Evolutionary conservation across 2,797 vertebrate species (phyloP).

Genomic region (Limnodromus scolopaceus): DNA sequence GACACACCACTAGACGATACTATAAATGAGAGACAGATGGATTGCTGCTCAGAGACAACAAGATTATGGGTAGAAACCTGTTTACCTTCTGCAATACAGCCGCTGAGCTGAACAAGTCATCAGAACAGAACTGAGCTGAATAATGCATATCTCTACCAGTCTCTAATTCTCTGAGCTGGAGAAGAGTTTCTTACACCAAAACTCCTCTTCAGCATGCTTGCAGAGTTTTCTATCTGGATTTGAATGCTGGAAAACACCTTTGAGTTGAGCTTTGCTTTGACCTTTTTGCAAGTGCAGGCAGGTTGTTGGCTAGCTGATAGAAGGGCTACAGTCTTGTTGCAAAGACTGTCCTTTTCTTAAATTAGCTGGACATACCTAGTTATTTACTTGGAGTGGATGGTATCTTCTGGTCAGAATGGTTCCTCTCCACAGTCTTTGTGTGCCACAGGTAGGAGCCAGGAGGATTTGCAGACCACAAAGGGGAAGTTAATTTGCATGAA

Average conservation of each 20-base stretch:
- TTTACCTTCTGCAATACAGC: slow-evolving; percentile 53
- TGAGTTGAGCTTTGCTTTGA: background rate
- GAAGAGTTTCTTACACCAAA: background rate
- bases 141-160: background rate
- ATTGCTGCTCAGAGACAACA: slow-evolving; percentile 47
- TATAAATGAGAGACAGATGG: slow-evolving; percentile 54
- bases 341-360: background rate
- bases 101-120: background rate
- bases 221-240: background rate
- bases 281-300: background rate
- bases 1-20: slow-evolving; percentile 9
- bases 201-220: background rate
- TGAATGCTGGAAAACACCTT: background rate
- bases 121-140: slow-evolving; percentile 18
- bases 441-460: background rate
- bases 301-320: background rate
- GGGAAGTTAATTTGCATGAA: background rate
- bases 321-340: background rate
- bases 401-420: background rate
- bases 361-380: background rate
- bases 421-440: background rate
- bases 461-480: background rate
- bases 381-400: background rate
- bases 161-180: background rate
- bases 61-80: slow-evolving; percentile 25